Conservation (phyloP, 2,888 invertebrate genomes). For the Abrostola tripartita region DNA sequence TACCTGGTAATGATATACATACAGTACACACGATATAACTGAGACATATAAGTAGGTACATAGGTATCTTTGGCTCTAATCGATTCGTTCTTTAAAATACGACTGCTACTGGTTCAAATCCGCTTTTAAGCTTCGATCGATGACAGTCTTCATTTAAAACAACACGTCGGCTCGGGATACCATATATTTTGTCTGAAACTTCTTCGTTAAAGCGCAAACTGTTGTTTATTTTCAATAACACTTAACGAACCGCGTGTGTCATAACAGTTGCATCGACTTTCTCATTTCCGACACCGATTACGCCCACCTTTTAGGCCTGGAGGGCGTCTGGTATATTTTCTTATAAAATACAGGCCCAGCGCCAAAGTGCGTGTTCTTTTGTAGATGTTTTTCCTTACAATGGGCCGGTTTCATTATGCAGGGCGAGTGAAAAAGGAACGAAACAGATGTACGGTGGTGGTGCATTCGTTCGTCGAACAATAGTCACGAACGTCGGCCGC, state of each 20-base stretch:
- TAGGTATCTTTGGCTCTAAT: neutral
- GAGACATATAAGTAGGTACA: slow-evolving; percentile 22
- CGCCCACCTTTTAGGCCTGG: slow-evolving; percentile 82
- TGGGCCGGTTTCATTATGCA: slow-evolving; percentile 85
- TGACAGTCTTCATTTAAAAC: slow-evolving; percentile 10
- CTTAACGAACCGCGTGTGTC: slow-evolving; percentile 83
- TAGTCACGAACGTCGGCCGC: slow-evolving; percentile 79
- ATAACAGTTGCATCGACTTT: slow-evolving; percentile 86
- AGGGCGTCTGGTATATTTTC: slow-evolving; percentile 82
- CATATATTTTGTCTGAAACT: slow-evolving; percentile 28
- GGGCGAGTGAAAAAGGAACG: slow-evolving; percentile 83
- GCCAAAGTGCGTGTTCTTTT: slow-evolving; percentile 84
- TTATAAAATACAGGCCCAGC: slow-evolving; percentile 76
- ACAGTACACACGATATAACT: slow-evolving; percentile 13
- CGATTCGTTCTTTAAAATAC: too few species aligned
- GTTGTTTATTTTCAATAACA: slow-evolving; percentile 80
- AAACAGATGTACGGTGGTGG: slow-evolving; percentile 85
- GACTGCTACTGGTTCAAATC: too few species aligned
- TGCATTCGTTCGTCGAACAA: slow-evolving; percentile 81
- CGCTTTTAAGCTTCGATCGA: neutral
- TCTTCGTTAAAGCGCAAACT: slow-evolving; percentile 67
- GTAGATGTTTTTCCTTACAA: slow-evolving; percentile 83
- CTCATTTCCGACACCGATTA: slow-evolving; percentile 81
- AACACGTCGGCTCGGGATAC: slow-evolving; percentile 40
- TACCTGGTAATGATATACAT: slow-evolving; percentile 40